Evolutionary conservation across 2,888 invertebrate species (phyloP).

Genomic region (Entomobrya proxima): DNA sequence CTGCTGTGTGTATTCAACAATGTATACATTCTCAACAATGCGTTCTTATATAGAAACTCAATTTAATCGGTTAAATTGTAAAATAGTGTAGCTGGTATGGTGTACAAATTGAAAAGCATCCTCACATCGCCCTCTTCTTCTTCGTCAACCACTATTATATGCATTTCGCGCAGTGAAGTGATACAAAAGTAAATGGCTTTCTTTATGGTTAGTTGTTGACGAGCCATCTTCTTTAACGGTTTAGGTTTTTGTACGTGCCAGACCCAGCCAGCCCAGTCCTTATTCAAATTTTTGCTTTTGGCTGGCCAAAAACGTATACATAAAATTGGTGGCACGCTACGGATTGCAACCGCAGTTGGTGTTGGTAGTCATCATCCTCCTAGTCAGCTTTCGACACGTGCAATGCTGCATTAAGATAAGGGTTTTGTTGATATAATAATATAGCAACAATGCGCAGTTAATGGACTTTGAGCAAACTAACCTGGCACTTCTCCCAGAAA

Average conservation of each 20-base stretch:
- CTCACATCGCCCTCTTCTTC: background rate
- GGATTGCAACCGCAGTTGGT: background rate
- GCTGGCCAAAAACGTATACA: background rate
- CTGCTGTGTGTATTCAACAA: too few species aligned
- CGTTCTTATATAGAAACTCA: too few species aligned
- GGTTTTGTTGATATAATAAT: background rate
- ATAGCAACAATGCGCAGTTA: too few species aligned
- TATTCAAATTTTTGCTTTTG: background rate
- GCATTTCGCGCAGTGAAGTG: background rate
- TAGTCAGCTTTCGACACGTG: conserved; percentile 14
- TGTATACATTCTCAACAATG: too few species aligned
- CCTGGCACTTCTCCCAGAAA: background rate
- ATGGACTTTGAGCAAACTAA: background rate
- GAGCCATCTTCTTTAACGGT: conserved; percentile 41
- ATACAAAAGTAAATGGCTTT: background rate
- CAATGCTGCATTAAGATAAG: background rate
- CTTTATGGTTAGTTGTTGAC: conserved; percentile 16
- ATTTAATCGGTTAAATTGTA: too few species aligned
- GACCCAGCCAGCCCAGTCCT: background rate
- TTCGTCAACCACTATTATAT: background rate
- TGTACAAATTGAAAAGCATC: too few species aligned
- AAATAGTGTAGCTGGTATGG: too few species aligned
- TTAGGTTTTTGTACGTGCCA: conserved; percentile 10
- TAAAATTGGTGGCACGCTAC: background rate
- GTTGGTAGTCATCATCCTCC: background rate